A percentile compares a stretch with the other conserved stretches of the same genome.
These are phyloP conservation scores for Chloromyia formosa DNA, from an alignment of 2,888 invertebrate genomes.

Conservation along the genomic window DNA sequence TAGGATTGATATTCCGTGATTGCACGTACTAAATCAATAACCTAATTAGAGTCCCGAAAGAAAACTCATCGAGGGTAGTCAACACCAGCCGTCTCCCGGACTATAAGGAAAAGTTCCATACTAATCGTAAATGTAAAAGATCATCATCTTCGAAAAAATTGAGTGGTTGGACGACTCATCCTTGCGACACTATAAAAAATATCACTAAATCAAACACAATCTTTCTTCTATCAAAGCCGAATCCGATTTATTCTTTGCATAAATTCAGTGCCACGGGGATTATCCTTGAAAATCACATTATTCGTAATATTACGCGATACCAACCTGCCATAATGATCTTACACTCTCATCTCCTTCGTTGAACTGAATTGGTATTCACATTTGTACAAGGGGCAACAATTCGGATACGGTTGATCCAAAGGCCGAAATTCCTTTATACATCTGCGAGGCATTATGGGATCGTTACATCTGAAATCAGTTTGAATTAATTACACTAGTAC, in stretches of 20 bases:
- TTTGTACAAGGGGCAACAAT: conserved; percentile 59
- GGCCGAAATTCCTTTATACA: conserved; percentile 55
- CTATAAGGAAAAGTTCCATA: no score
- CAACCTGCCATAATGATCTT: conserved; percentile 59
- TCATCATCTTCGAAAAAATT: no score
- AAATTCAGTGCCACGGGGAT: background rate
- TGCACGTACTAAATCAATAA: no score
- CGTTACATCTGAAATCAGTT: conserved; percentile 55
- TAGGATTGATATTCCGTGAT: no score
- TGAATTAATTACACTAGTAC: no score
- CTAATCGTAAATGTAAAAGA: no score
- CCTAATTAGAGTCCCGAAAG: no score
- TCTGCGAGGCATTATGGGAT: conserved; percentile 55
- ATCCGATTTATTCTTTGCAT: conserved; percentile 23
- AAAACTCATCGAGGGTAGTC: no score
- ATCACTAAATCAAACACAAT: no score
- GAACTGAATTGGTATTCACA: conserved; percentile 55
- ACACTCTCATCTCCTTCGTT: conserved; percentile 55
- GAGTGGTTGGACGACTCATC: no score
- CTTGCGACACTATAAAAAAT: no score
- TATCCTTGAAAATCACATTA: conserved; percentile 48
- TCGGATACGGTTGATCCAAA: conserved; percentile 57
- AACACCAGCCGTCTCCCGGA: no score
- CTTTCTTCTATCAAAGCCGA: background rate
- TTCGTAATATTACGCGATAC: conserved; percentile 56